Conservation (phyloP, 2,888 invertebrate genomes). For the Chirona hameri region DNA sequence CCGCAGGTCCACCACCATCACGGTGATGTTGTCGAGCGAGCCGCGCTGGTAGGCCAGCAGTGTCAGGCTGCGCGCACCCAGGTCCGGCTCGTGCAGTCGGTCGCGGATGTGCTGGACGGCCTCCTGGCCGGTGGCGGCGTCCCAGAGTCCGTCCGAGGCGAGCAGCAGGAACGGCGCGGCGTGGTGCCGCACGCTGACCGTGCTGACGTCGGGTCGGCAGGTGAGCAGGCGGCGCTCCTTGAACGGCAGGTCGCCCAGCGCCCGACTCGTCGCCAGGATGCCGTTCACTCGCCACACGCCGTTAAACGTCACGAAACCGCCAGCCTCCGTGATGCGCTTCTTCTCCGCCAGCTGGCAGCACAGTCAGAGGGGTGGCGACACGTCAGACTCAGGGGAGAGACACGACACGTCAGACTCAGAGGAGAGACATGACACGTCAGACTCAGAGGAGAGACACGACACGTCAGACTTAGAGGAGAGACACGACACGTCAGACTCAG, state of each 20-base stretch:
- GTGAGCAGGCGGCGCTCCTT: conserved; percentile 91
- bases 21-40: conserved; percentile 92
- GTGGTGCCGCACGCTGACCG: conserved; percentile 75
- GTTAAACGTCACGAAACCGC: conserved; percentile 90
- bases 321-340: conserved; percentile 88
- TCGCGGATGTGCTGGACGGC: conserved; percentile 84
- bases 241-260: conserved; percentile 90
- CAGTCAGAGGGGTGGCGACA: neutral
- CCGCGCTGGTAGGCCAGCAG: conserved; percentile 87
- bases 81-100: conserved; percentile 70
- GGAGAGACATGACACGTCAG: neutral
- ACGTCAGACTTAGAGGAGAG: too few species aligned
- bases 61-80: conserved; percentile 85
- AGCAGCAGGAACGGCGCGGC: conserved; percentile 74
- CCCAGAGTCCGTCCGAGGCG: conserved; percentile 96
- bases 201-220: conserved; percentile 90
- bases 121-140: conserved; percentile 91
- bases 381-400: too few species aligned
- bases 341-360: conserved; percentile 77
- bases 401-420: too few species aligned
- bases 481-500: too few species aligned
- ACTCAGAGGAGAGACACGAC: too few species aligned
- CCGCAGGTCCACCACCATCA: conserved; percentile 76
- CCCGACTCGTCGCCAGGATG: conserved; percentile 87
- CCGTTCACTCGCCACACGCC: conserved; percentile 96